Base-by-base conservation (phyloP, 1,140 invertebrate species). In the Saccostrea cuccullata region DNA sequence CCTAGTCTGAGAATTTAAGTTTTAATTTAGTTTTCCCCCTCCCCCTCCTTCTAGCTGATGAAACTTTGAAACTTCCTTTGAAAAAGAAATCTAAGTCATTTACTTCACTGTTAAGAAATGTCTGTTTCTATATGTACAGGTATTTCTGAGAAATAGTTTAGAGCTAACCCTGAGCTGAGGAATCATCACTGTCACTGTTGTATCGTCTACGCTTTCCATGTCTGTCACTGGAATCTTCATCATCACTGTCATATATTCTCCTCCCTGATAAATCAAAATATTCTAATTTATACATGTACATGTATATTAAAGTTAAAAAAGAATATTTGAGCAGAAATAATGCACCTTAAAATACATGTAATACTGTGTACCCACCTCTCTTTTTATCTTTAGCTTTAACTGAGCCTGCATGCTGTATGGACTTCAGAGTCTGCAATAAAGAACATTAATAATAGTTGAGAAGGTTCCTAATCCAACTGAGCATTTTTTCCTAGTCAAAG, bases 371-470 rank as follows among this genome's bases (percentile, higher is more conserved):
- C 85, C 6, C 85, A 77, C 70, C 70, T 77, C 70, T 77, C 30
- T 77, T 77, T 26, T 77, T 77, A 26, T 36, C 26, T 67, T 89
- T 88, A 90, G 64, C 85, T 85, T 87, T 89, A 90, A 91, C 92
- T 90, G 92, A 88, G 64, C 92, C 92, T 86, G 87, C 89, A 89
- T 89, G 85, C 86, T 91, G 89, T 82, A 92, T 92, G 40, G 91
- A 91, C 88, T 92, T 90, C 36, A 92, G 85, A 17, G 90, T 92
- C 92, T 92, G 90, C 55, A 91, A 91, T 40, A 67, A 73, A 77
- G 47, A 5, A 47, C 5, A 47, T 3, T 47, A n/a, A 47, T 47
- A 47, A 47, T 5, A 8, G 5, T 47, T 47, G 9, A 6, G 6
- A 47, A 2, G 6, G 47, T 47, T 47, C 40, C 5, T 47, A 47